Evolutionary conservation across 2,797 vertebrate species (phyloP).

Genomic region (Bradypus variegatus): DNA sequence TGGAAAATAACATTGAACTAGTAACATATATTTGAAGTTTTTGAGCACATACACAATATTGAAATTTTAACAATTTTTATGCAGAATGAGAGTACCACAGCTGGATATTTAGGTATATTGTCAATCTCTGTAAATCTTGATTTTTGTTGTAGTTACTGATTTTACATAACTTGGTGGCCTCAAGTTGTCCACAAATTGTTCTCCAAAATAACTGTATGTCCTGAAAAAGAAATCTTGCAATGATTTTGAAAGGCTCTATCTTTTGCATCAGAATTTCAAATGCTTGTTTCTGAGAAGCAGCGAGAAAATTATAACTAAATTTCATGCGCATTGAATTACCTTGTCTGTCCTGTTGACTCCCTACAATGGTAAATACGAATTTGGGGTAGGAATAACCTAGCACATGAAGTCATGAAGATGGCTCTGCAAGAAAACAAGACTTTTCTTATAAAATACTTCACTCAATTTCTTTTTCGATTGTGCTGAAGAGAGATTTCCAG

Average conservation of each 20-base stretch:
- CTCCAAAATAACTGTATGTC: slow-evolving; percentile 10
- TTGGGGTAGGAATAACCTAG: background rate
- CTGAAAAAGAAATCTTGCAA: background rate
- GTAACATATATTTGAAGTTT: background rate
- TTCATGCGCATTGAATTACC: background rate
- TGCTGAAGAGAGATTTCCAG: background rate
- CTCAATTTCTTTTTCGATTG: background rate
- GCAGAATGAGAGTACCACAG: too few relatives aligned
- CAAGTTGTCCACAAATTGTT: background rate
- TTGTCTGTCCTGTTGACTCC: background rate
- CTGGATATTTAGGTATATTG: background rate
- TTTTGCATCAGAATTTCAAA: slow-evolving; percentile 26
- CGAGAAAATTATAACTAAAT: background rate
- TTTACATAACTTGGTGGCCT: background rate
- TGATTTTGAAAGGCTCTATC: background rate
- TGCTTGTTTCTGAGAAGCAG: background rate
- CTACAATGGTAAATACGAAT: background rate
- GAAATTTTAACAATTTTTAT: background rate
- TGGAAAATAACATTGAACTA: background rate
- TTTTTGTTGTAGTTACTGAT: background rate
- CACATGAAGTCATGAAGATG: background rate
- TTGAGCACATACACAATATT: background rate
- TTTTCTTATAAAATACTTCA: background rate
- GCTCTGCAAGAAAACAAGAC: background rate
- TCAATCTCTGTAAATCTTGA: background rate